phyloP scores from a whole-genome alignment of 2,888 invertebrate species.

The Bursaphelenchus okinawaensis region DNA sequence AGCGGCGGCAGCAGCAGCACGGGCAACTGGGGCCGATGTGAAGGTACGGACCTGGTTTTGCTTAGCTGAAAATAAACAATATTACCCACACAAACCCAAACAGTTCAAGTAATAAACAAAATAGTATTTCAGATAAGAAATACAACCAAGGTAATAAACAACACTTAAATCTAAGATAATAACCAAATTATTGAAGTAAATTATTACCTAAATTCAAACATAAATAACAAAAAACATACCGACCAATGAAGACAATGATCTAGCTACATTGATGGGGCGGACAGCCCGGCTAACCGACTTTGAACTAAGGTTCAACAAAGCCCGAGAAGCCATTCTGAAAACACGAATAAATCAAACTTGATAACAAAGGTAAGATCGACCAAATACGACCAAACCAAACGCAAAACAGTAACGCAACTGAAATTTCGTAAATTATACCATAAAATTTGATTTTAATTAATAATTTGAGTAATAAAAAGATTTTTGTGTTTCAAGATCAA shows the following conservation, averaged over 20 bases:
- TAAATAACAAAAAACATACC: too few species aligned
- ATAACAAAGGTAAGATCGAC: too few species aligned
- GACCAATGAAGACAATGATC: not conserved
- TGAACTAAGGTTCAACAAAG: conserved; percentile 1
- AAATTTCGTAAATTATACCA: not conserved
- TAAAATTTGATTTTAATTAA: not conserved
- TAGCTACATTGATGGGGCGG: not conserved
- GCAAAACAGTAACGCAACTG: not conserved
- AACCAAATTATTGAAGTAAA: too few species aligned
- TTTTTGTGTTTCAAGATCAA: not conserved
- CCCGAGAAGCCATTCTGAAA: conserved; percentile 9
- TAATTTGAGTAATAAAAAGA: not conserved
- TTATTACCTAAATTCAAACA: too few species aligned
- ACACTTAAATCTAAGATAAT: too few species aligned
- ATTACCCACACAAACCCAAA: not conserved
- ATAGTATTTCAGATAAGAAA: not conserved
- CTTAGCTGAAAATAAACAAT: not conserved
- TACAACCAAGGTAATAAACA: too few species aligned
- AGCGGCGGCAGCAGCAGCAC: conserved; percentile 38
- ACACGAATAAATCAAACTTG: not conserved
- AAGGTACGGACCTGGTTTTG: not conserved
- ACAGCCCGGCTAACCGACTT: not conserved
- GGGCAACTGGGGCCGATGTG: conserved; percentile 10
- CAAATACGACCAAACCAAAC: not conserved
- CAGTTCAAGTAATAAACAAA: not conserved